These are phyloP conservation scores for Morus bassanus DNA, from an alignment of 2,797 vertebrate species.

Conservation along the genomic window DNA sequence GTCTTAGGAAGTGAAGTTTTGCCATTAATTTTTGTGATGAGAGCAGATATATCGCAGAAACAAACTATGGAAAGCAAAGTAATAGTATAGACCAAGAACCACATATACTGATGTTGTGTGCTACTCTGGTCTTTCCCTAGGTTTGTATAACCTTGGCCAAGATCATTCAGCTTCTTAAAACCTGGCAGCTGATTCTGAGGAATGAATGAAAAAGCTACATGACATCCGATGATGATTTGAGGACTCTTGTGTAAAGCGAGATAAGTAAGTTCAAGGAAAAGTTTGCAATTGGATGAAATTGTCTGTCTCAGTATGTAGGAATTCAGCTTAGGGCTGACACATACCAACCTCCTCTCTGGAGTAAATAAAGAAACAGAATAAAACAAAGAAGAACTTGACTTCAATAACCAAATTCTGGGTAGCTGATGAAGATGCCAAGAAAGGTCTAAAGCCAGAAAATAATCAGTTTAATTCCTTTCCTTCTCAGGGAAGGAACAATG, in stretches of 20 bases:
- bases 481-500: not conserved
- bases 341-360: not conserved
- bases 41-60: not conserved
- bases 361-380: not conserved
- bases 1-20: not conserved
- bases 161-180: not conserved
- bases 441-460: not conserved
- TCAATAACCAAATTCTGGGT: not conserved
- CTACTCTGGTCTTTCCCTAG: not conserved
- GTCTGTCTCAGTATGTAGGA: not conserved
- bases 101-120: not conserved
- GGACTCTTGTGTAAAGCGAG: not conserved
- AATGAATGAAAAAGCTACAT: not conserved
- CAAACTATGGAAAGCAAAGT: not conserved
- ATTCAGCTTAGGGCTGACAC: not conserved
- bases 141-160: not conserved
- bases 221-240: not conserved
- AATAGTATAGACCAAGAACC: not conserved
- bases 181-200: not conserved
- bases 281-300: not conserved
- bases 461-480: not conserved
- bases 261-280: not conserved
- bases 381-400: not conserved
- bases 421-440: not conserved
- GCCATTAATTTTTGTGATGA: not conserved